phyloP scores from a whole-genome alignment of 2,888 invertebrate genomes.

The Parelbella ahira region DNA sequence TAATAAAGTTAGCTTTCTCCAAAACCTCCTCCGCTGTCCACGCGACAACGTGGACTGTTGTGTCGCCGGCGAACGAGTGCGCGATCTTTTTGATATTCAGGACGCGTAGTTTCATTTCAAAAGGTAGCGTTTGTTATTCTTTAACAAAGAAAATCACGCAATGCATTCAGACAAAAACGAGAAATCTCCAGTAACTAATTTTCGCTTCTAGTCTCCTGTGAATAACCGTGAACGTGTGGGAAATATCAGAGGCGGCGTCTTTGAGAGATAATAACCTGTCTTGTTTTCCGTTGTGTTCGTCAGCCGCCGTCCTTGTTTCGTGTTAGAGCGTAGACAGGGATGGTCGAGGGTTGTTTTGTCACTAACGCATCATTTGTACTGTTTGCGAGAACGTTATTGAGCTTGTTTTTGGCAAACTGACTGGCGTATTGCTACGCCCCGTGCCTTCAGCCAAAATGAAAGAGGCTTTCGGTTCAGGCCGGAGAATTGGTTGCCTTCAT shows the following conservation, averaged over 20 bases:
- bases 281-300: conserved; percentile 67
- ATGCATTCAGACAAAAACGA: conserved; percentile 70
- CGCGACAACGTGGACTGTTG: conserved; percentile 37
- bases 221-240: conserved; percentile 76
- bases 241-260: conserved; percentile 73
- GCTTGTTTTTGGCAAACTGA: conserved; percentile 75
- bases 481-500: conserved; percentile 72
- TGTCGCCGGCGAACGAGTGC: conserved; percentile 37
- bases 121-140: conserved; percentile 71
- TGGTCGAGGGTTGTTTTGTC: conserved; percentile 59
- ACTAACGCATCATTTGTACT: conserved; percentile 76
- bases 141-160: conserved; percentile 77
- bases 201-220: conserved; percentile 74
- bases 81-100: conserved; percentile 58
- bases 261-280: conserved; percentile 77
- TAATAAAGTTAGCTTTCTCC: conserved; percentile 22
- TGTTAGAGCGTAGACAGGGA: conserved; percentile 45
- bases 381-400: conserved; percentile 75
- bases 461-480: conserved; percentile 62
- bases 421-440: conserved; percentile 60
- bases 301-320: conserved; percentile 49
- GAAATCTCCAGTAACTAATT: conserved; percentile 77
- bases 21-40: conserved; percentile 25
- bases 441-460: conserved; percentile 65
- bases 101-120: conserved; percentile 70